A percentile compares a stretch with the other conserved stretches of the same genome.
Conservation (phyloP, 2,888 invertebrate species). For the Eudasyphora cyanicolor region DNA sequence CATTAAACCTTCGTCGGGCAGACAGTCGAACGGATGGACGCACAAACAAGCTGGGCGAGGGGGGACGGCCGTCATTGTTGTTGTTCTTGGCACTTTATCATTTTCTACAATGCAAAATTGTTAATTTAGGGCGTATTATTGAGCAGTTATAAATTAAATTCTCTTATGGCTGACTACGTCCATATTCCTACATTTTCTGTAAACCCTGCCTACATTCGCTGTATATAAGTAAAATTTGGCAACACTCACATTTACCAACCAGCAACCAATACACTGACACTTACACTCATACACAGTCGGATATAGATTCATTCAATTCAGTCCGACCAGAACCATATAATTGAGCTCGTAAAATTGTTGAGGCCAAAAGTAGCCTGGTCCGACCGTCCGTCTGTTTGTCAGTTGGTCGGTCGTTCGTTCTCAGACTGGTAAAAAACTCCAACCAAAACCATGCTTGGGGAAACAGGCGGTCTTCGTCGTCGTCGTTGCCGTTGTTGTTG, state of each 20-base stretch:
- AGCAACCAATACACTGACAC: neutral
- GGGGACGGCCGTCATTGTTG: neutral
- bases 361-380: too few relatives aligned
- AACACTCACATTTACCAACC: neutral
- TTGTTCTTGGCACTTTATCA: slow-evolving; percentile 40
- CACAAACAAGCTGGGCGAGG: too few relatives aligned
- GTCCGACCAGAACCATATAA: slow-evolving; percentile 16
- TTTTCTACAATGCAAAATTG: slow-evolving; percentile 59
- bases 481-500: slow-evolving; percentile 21
- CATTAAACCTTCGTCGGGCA: neutral
- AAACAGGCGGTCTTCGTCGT: neutral
- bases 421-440: neutral
- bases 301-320: neutral
- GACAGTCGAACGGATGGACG: neutral
- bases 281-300: neutral
- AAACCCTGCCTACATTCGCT: neutral
- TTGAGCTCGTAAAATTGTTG: slow-evolving; percentile 10
- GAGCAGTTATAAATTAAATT: slow-evolving; percentile 58
- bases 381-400: too few relatives aligned
- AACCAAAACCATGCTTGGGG: neutral
- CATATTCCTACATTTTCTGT: too few relatives aligned
- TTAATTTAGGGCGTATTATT: slow-evolving; percentile 62
- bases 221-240: slow-evolving; percentile 6
- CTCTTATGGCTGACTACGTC: neutral
- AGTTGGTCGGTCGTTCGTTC: too few relatives aligned